Evolutionary conservation across 2,888 invertebrate species (phyloP), one percentile per base, ranked within the genome.

Genomic region (Hemaris fuciformis): DNA sequence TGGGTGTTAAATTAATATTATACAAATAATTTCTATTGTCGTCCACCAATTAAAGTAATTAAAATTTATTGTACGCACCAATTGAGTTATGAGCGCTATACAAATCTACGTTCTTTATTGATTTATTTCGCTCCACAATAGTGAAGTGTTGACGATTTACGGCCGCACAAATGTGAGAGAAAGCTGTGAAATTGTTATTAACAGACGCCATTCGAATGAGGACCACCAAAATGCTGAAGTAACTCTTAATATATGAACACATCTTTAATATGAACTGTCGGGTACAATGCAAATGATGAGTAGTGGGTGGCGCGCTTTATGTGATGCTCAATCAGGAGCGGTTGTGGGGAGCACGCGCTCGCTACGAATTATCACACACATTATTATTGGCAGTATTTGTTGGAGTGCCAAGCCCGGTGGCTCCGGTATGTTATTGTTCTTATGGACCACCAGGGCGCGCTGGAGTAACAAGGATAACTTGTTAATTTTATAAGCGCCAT

Each of bases 241-340:
- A 41, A 20, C 59, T 38, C 25, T 25, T 53, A 45, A 31, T 59
- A 45, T n/a, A 38, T 23, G 46, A 31, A 31, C 53, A 53, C 27
- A 23, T 31, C 23, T 25, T 61, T 61, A 61, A 57, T 61, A 45
- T 23, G 46, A 61, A 8, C 46, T n/a, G n/a, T n/a, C n/a, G n/a
- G 38, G 72, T 78, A 80, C 78, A 82, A 82, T 84, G 83, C 79
- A 76, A 81, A 79, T 76, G 84, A 83, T 80, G 77, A 79, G 73
- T 68, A 68, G 87, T 88, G 89, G 88, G 90, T 89, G 89, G 91
- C 77, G 69, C 76, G 74, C 73, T 88, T 87, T 87, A 85, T 84
- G 77, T 73, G 76, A 73, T 76, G 75, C 76, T 89, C 87, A 88
- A 91, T 91, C 88, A 88, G 86, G 69, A 82, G 78, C 74, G 85